Base-by-base conservation (phyloP, 2,113 vertebrate genomes). In the Sterrhoptilus dennistouni region DNA sequence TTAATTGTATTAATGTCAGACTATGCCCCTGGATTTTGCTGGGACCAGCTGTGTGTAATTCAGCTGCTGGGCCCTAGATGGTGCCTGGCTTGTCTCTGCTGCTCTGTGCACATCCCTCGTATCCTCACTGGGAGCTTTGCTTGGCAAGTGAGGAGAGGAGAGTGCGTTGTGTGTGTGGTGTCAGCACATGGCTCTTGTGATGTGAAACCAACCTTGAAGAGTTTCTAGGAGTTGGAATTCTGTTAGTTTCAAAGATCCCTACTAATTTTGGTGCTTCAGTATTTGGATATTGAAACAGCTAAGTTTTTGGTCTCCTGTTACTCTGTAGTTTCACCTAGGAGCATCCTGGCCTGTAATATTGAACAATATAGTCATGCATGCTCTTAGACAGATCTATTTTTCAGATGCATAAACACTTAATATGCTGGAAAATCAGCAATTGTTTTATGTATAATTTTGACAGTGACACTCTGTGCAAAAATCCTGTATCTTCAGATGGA, bases 151-250 rank as follows among this genome's bases (percentile, higher is more conserved):
- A 31, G 47, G 44, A 21, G 40, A 18, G 54, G 23, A 60, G 44
- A 61, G 47, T 2, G 9, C 8, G 0, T 27, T 45, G 38, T 33
- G 1, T 9, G 57, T 7, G 1, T 40, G 35, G 23, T 45, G 52
- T 29, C 27, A 49, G 25, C 47, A 12, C 6, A 1, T 11, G 45
- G 28, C 23, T 35, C 12, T 35, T 50, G 36, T 12, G 23, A 12
- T 22, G 28, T 56, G 31, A 33, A 80, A 77, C 40, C 36, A 61
- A 8, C 17, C 2, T 6, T 35, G 36, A 19, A 54, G 68, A 16
- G 10, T 71, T 84, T 68, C 27, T 40, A 35, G 47, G 53, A 76
- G 15, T 64, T 64, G 6, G 74, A 82, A 75, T 21, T 44, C 21
- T 28, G 6, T 53, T 79, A 2, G 4, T 79, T 90, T 88, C 8